These are phyloP conservation scores for Porites rus DNA, from an alignment of 92 coral and sea anemone species.

Conservation along the genomic window DNA sequence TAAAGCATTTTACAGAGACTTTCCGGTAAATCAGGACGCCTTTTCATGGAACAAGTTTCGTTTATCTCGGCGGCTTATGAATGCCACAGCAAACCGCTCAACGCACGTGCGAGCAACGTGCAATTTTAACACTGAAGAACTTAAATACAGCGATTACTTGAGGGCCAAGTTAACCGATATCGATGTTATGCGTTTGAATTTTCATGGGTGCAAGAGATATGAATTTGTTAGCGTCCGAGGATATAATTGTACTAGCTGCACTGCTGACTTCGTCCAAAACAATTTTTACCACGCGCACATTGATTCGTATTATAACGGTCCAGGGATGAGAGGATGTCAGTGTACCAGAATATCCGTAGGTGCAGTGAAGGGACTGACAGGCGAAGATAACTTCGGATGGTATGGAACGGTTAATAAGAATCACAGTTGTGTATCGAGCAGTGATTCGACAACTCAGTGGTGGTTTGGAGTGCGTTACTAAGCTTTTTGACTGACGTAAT, in stretches of 20 bases:
- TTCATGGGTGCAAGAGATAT: constrained; percentile 20
- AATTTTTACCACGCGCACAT: background rate
- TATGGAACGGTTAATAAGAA: constrained; percentile 4
- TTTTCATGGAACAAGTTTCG: constrained; percentile 53
- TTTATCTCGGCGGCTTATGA: constrained; percentile 28
- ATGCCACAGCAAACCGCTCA: constrained; percentile 16
- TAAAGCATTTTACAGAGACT: constrained; percentile 15
- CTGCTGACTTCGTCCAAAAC: constrained; percentile 11
- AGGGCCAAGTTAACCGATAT: constrained; percentile 37
- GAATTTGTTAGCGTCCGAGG: constrained; percentile 50
- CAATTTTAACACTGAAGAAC: constrained; percentile 50
- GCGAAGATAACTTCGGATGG: constrained; percentile 39
- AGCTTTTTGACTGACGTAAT: too few relatives aligned
- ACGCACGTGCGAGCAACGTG: constrained; percentile 62
- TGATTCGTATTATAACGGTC: background rate
- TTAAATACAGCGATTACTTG: constrained; percentile 46
- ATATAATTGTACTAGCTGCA: constrained; percentile 25
- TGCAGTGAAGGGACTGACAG: background rate
- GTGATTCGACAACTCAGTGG: constrained; percentile 55
- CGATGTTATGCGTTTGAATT: constrained; percentile 13
- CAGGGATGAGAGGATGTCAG: background rate
- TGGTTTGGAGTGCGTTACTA: constrained; percentile 41
- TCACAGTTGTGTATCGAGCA: constrained; percentile 31
- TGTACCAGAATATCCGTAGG: background rate
- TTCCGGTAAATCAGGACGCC: constrained; percentile 19